Evolutionary conservation across 2,888 invertebrate species (phyloP), one percentile per base, ranked within the genome.

Genomic region (Andricus curvator): DNA sequence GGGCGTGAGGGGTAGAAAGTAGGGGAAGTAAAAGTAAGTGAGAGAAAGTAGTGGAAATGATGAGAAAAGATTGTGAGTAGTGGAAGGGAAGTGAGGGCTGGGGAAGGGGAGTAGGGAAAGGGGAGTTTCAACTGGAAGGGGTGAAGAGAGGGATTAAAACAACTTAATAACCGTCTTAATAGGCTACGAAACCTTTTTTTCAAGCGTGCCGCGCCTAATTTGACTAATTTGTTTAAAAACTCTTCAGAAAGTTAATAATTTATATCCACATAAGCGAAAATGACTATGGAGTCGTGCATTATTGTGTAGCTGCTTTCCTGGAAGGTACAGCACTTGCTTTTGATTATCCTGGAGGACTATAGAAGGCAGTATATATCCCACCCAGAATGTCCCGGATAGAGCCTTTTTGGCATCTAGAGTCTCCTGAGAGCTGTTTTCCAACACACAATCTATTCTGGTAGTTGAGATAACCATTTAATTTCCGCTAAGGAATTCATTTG

Each of bases 381-480:
- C 4, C 22, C 22, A 68, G 25, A 48, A 48, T 48, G 17, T 1
- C 9, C 25, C 4, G 48, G 41, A 68, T 48, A 68, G 17, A 44
- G 68, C 48, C 44, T 22, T 68, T 48, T 48, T 48, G 68, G 48
- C 68, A 79, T 85, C 82, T 84, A 81, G 79, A 66, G 82, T 64
- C 82, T 78, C 82, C 51, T 66, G 80, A 79, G 83, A 80, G 78
- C 76, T 77, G 77, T 82, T 81, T 82, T 81, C 81, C 80, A n/a
- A 80, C 78, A 82, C 80, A 83, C 80, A 82, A 78, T 82, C 80
- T 79, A 78, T 83, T 56, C 51, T 81, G 76, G 82, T 77, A 64
- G 82, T 84, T 82, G 70, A 83, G 79, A 85, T 83, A 85, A 83
- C 82, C 82, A 81, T 84, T 84, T 81, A 83, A 85, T 83, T 84